Conservation (phyloP, 2,888 invertebrate species). For the Oxyteleia sp. region DNA sequence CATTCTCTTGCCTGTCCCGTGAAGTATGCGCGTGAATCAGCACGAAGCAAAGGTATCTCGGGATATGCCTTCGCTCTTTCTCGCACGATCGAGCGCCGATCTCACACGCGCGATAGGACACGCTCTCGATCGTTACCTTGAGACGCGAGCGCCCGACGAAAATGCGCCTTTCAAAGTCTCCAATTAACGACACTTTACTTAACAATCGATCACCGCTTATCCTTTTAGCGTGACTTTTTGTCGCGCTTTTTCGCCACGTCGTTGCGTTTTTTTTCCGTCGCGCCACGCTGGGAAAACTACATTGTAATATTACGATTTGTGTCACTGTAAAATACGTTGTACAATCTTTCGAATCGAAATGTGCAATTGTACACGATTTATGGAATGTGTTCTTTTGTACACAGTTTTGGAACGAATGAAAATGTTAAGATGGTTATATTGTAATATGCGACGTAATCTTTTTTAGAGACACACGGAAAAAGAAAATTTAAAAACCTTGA, state of each 20-base stretch:
- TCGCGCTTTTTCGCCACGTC: background rate
- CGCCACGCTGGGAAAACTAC: too few relatives aligned
- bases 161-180: constrained; percentile 54
- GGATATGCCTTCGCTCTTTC: constrained; percentile 58
- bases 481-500: too few relatives aligned
- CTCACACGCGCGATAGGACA: constrained; percentile 68
- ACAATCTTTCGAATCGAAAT: too few relatives aligned
- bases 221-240: constrained; percentile 15
- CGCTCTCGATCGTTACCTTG: constrained; percentile 71
- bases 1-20: constrained; percentile 64
- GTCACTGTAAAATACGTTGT: too few relatives aligned
- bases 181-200: constrained; percentile 60
- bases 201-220: constrained; percentile 39
- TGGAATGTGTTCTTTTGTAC: too few relatives aligned
- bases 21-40: constrained; percentile 69
- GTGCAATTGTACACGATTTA: too few relatives aligned
- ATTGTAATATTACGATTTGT: too few relatives aligned
- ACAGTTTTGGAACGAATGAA: too few relatives aligned
- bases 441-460: too few relatives aligned
- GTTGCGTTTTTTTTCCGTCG: background rate
- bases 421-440: too few relatives aligned
- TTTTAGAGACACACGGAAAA: too few relatives aligned
- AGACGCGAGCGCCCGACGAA: constrained; percentile 57
- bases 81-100: constrained; percentile 67
- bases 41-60: constrained; percentile 63